Evolutionary conservation across 2,797 vertebrate genomes (phyloP), one percentile per base, ranked within the genome.

Genomic region (Serranus cabrilla): DNA sequence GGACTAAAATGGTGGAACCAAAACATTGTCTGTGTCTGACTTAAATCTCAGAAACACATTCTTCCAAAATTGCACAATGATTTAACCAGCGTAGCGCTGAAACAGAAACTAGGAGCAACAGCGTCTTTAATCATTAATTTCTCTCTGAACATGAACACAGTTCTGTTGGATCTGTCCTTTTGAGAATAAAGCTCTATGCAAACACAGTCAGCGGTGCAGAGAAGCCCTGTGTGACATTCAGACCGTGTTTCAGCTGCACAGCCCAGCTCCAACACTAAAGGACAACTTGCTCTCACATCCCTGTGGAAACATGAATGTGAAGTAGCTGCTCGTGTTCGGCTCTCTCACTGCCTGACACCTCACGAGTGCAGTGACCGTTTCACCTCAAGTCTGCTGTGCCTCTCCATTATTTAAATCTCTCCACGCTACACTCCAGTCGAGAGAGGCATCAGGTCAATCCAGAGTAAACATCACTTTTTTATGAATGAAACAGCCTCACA

Each of bases 351-450:
- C 42, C 78, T 42, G 67, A 82, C 71, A 76, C 58, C 43, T 84
- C 77, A 84, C 42, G 56, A 81, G 75, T 68, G 81, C 81, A 74
- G 82, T 84, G 83, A 89, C 80, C 56, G 55, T 81, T 83, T 86
- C 73, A 85, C 80, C 78, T 64, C 55, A 46, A 52, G 60, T 42
- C 59, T 46, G 50, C 57, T 75, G 42, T 34, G 49, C 54, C 43
- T 73, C 42, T 90, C 69, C 46, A 76, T 88, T 81, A 84, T 87
- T 85, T 46, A 84, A 63, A 75, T 57, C 52, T 56, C 50, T 75
- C 21, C 21, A 59, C 18, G 55, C 58, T 52, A 25, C 62, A 70
- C 34, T 34, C 80, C 27, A 78, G 51, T 40, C 60, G 34, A 25
- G 45, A 73, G 43, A 27, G 34, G n/a, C 47, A 59, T 66, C 20